phyloP scores from a whole-genome alignment of 2,797 vertebrate species.

The Chaenodraco wilsoni region DNA sequence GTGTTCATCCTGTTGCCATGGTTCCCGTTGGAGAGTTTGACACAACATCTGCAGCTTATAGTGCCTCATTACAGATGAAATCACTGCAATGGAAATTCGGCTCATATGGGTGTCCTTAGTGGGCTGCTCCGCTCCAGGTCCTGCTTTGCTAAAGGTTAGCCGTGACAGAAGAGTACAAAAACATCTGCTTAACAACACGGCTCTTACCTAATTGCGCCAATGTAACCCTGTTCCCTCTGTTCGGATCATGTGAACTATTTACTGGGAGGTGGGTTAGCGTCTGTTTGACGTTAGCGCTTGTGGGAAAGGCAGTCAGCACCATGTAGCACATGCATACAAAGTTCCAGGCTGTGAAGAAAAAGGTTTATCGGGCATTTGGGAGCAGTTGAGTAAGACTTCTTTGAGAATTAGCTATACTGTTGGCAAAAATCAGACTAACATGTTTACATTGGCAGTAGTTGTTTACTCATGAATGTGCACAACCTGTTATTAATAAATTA shows the following conservation, averaged over 20 bases:
- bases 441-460: conserved; percentile 30
- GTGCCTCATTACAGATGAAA: conserved; percentile 83
- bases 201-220: conserved; percentile 69
- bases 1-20: conserved; percentile 79
- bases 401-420: conserved; percentile 30
- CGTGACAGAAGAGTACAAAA: conserved; percentile 77
- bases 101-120: conserved; percentile 81
- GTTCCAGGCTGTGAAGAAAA: conserved; percentile 65
- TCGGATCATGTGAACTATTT: conserved; percentile 76
- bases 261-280: conserved; percentile 67
- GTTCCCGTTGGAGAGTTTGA: conserved; percentile 73
- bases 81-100: conserved; percentile 81
- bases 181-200: conserved; percentile 79
- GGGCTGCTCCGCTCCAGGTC: conserved; percentile 72
- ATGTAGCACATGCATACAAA: conserved; percentile 60
- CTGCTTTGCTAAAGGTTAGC: conserved; percentile 73
- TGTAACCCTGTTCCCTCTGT: conserved; percentile 48
- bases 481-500: conserved; percentile 50
- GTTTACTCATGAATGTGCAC: conserved; percentile 28
- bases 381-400: conserved; percentile 55
- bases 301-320: conserved; percentile 78
- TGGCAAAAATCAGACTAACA: conserved; percentile 18
- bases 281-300: conserved; percentile 81
- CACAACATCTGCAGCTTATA: conserved; percentile 85
- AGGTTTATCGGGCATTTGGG: conserved; percentile 65